Percentiles rank a stretch among this genome's conserved stretches.
Evolutionary conservation across 92 coral and sea anemone species (phyloP).

Genomic region (Actinostola sp.): DNA sequence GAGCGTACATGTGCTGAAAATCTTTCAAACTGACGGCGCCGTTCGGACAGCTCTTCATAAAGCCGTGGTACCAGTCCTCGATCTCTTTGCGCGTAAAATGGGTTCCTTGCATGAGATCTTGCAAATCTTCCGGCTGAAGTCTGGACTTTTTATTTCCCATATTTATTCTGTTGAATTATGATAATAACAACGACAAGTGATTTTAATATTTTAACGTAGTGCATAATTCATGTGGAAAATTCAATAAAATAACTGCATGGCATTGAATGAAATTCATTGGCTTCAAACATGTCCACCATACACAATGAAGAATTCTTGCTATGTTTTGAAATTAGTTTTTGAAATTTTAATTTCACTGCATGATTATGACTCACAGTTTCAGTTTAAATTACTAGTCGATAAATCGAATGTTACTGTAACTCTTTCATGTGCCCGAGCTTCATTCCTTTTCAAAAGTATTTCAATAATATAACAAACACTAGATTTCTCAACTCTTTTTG

Average conservation of each 20-base stretch:
- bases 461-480: neutral
- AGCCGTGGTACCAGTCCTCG: constrained; percentile 92
- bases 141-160: constrained; percentile 91
- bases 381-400: no score
- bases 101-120: constrained; percentile 78
- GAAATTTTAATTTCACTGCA: no score
- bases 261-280: neutral
- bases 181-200: neutral
- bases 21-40: constrained; percentile 77
- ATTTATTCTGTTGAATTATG: constrained; percentile 5
- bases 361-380: no score
- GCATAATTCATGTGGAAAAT: neutral
- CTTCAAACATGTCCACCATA: neutral
- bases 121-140: constrained; percentile 71
- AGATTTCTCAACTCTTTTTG: neutral
- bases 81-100: constrained; percentile 81
- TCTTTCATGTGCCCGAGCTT: no score
- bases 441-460: neutral
- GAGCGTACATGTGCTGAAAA: constrained; percentile 82
- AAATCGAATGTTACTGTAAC: no score
- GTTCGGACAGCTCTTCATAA: constrained; percentile 89
- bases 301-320: neutral
- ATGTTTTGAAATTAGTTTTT: no score
- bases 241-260: constrained; percentile 2
- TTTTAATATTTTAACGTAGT: neutral